These are phyloP conservation scores for Nephila pilipes DNA, from an alignment of 1,140 invertebrate species.

Conservation along the genomic window DNA sequence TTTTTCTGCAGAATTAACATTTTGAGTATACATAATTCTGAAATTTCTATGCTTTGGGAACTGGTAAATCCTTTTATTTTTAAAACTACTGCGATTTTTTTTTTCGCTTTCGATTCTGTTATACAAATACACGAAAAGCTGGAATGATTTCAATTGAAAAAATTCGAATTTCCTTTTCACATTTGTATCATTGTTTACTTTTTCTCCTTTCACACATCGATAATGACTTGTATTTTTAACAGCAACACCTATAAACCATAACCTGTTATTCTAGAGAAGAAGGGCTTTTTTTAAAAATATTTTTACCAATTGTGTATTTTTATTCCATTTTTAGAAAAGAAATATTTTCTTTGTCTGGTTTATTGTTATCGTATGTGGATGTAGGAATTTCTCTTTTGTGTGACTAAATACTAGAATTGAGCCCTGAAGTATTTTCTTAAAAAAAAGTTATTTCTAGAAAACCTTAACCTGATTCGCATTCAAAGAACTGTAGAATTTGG, in stretches of 20 bases:
- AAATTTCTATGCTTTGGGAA: no score
- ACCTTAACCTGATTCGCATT: neutral
- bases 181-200: no score
- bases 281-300: neutral
- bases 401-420: neutral
- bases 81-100: no score
- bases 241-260: neutral
- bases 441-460: neutral
- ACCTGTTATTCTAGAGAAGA: neutral
- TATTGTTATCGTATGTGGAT: neutral
- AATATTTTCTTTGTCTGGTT: neutral
- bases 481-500: no score
- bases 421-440: neutral
- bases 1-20: no score
- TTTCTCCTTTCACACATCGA: no score
- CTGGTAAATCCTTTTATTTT: no score
- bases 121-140: no score
- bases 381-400: neutral
- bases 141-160: no score
- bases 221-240: neutral
- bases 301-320: neutral
- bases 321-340: neutral
- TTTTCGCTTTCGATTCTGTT: no score
- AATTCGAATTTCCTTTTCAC: no score
- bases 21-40: no score